Evolutionary conservation across 1,140 invertebrate genomes (phyloP).

Genomic region (Dreissena polymorpha): DNA sequence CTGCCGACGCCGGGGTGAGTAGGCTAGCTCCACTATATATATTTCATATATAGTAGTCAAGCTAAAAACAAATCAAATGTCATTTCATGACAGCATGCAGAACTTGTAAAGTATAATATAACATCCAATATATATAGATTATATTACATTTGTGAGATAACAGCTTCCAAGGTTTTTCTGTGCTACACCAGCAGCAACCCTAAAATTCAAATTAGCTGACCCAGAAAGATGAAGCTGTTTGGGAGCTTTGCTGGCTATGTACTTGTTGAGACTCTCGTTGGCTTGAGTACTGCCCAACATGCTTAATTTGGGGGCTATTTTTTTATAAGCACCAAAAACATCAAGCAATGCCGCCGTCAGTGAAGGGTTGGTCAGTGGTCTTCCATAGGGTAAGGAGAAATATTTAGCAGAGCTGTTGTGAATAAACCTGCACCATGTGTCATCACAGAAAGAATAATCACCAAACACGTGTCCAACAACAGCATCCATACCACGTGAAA

Average conservation of each 20-base stretch:
- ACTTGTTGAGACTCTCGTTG: constrained; percentile 15
- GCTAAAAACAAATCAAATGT: too few relatives aligned
- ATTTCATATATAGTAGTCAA: too few relatives aligned
- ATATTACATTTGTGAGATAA: too few relatives aligned
- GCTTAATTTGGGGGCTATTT: background rate
- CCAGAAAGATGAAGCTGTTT: constrained; percentile 17
- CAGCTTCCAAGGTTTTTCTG: too few relatives aligned
- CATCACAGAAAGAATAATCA: constrained; percentile 1
- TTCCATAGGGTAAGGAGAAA: constrained; percentile 2
- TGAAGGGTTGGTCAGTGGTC: background rate
- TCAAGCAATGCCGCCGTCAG: background rate
- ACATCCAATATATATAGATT: too few relatives aligned
- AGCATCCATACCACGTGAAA: background rate
- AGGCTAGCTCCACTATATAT: too few relatives aligned
- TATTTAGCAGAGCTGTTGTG: background rate
- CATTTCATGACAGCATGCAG: too few relatives aligned
- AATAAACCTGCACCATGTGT: constrained; percentile 13
- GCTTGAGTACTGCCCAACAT: constrained; percentile 15
- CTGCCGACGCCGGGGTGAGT: too few relatives aligned
- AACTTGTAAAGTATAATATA: too few relatives aligned
- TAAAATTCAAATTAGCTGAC: constrained; percentile 33
- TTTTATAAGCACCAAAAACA: background rate
- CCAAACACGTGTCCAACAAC: background rate
- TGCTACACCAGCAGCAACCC: constrained; percentile 2
- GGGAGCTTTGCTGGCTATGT: constrained; percentile 3